Base-by-base conservation (phyloP, 1,140 invertebrate genomes). In the Drosophila teissieri region DNA sequence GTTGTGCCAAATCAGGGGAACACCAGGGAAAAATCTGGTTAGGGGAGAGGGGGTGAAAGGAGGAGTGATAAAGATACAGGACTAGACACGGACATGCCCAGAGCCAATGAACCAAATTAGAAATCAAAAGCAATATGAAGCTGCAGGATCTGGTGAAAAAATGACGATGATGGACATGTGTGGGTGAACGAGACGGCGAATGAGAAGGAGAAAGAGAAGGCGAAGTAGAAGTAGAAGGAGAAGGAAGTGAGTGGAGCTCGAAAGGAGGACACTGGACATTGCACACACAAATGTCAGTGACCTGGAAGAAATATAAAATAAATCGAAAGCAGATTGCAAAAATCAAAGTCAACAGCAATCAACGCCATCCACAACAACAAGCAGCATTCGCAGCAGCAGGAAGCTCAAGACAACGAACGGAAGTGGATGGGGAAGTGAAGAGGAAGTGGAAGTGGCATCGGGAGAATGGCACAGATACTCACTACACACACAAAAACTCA, bases 291-390 rank as follows among this genome's bases (percentile, higher is more conserved):
- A 78, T 83, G 84, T 61, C 84, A 89, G 68, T 88, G 80, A 89
- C 77, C 76, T 88, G 84, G 76, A 88, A 88, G 73, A 80, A 68
- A 79, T 89, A 78, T 78, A 77, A 77, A 88, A 88, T 83, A 89
- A 80, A 84, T 88, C 84, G 77, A 80, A 84, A 80, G 51, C 80
- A 89, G 76, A 89, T 86, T 82, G 76, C 84, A 78, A 88, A 86
- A 86, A 88, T 88, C 84, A 89, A 88, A 84, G 84, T 84, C 84
- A 88, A 89, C 84, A 88, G 67, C 84, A 88, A 88, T 86, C 84
- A 89, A 88, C 67, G 80, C 57, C 56, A 75, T 63, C 62, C 63
- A 56, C 55, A 69, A 73, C 36, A 61, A 17, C 36, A 63, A 22
- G 6, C 37, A 42, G 19, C 14, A 31, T 24, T 40, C 27, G 37